These are phyloP conservation scores for Ylistrum balloti DNA, from an alignment of 1,140 invertebrate species.

Conservation along the genomic window DNA sequence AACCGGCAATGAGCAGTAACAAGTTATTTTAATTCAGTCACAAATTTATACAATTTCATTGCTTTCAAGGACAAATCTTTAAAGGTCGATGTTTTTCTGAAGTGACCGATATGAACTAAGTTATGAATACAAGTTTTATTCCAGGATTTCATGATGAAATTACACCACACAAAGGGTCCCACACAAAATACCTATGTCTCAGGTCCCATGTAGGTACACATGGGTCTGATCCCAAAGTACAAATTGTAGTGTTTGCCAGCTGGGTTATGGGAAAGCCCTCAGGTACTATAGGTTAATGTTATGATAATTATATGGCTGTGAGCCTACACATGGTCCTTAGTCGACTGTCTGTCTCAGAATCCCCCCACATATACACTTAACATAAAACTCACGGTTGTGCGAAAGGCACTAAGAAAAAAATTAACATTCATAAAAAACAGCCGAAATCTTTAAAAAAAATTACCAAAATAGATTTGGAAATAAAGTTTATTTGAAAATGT, in stretches of 20 bases:
- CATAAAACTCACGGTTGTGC: not conserved
- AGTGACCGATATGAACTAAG: no score
- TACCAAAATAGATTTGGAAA: no score
- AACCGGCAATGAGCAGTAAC: no score
- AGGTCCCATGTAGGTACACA: not conserved
- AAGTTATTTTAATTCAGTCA: no score
- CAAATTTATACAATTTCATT: no score
- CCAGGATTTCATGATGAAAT: not conserved
- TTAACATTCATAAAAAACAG: no score
- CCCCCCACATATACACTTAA: not conserved
- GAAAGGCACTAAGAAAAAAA: not conserved
- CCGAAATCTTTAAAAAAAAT: no score
- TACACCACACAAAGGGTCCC: not conserved
- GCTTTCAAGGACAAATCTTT: no score
- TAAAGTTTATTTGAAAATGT: no score
- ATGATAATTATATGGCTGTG: constrained; percentile 5
- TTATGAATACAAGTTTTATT: not conserved
- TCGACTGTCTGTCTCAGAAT: not conserved
- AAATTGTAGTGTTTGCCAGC: not conserved
- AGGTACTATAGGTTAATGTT: not conserved
- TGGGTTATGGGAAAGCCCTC: not conserved
- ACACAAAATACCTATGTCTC: not conserved
- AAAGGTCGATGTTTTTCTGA: no score
- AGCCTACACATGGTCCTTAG: not conserved
- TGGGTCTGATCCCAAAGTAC: not conserved